Evolutionary conservation across 2,113 vertebrate genomes (phyloP).

Genomic region (Sturnira hondurensis): DNA sequence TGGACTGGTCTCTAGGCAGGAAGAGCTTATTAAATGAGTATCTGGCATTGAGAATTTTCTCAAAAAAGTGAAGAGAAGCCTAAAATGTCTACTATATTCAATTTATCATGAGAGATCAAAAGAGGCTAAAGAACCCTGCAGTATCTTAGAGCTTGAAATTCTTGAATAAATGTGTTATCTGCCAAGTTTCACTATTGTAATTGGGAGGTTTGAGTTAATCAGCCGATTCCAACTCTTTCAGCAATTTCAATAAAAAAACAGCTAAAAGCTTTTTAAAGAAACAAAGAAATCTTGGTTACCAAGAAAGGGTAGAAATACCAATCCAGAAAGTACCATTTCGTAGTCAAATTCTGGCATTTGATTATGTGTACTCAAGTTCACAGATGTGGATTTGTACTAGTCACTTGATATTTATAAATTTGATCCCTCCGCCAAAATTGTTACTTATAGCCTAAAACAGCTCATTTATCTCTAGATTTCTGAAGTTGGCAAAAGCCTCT

Average conservation of each 20-base stretch:
- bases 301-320: slow-evolving; percentile 9
- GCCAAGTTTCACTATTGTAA: slow-evolving; percentile 28
- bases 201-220: slow-evolving; percentile 36
- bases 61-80: neutral
- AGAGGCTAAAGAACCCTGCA: neutral
- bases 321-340: slow-evolving; percentile 26
- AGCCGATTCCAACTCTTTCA: slow-evolving; percentile 20
- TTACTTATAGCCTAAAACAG: slow-evolving; percentile 22
- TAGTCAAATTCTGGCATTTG: slow-evolving; percentile 31
- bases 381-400: neutral
- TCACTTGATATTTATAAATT: slow-evolving; percentile 37
- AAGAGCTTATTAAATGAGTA: slow-evolving; percentile 41
- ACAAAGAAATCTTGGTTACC: slow-evolving; percentile 39
- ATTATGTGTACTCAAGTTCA: slow-evolving; percentile 44
- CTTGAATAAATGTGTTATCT: neutral
- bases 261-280: slow-evolving; percentile 44
- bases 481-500: slow-evolving; percentile 34
- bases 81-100: slow-evolving; percentile 34
- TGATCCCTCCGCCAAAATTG: slow-evolving; percentile 10
- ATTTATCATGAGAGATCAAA: slow-evolving; percentile 26
- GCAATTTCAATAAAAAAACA: slow-evolving; percentile 39
- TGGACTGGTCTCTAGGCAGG: slow-evolving; percentile 31
- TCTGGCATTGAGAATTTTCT: neutral
- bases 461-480: slow-evolving; percentile 30
- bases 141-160: neutral